Conservation (phyloP, 1,140 invertebrate species). For the Atta texana region DNA sequence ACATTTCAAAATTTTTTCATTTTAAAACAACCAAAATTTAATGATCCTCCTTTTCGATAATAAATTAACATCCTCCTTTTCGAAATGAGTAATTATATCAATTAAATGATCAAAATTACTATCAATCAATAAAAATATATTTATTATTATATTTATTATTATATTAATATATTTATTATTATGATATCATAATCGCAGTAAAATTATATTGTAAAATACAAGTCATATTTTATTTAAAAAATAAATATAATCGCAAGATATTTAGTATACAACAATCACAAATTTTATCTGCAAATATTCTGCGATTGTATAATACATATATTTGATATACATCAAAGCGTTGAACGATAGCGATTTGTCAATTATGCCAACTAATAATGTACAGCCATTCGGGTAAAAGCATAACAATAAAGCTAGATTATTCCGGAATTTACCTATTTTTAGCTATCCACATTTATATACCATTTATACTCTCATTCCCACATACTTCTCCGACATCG, state of each 20-base stretch:
- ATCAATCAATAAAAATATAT: neutral
- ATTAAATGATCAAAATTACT: conserved; percentile 23
- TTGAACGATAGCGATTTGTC: neutral
- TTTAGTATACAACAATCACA: neutral
- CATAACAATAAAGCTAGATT: conserved; percentile 33
- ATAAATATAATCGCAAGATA: neutral
- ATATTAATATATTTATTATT: conserved; percentile 2
- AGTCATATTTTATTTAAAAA: neutral
- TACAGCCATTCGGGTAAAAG: neutral
- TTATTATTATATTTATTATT: neutral
- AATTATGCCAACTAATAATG: neutral
- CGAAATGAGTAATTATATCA: neutral
- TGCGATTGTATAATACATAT: conserved; percentile 5
- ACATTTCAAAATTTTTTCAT: no score
- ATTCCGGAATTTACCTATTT: conserved; percentile 34
- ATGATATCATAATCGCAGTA: neutral
- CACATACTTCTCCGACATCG: conserved; percentile 26
- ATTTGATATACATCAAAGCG: neutral
- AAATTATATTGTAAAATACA: neutral
- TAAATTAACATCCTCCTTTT: neutral
- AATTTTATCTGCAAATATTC: conserved; percentile 4
- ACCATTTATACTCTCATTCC: conserved; percentile 24
- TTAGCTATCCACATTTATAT: conserved; percentile 24
- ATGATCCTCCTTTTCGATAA: neutral
- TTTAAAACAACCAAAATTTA: no score